These are phyloP conservation scores for Calidris pugnax DNA, from an alignment of 2,113 vertebrate genomes.

Conservation along the genomic window DNA sequence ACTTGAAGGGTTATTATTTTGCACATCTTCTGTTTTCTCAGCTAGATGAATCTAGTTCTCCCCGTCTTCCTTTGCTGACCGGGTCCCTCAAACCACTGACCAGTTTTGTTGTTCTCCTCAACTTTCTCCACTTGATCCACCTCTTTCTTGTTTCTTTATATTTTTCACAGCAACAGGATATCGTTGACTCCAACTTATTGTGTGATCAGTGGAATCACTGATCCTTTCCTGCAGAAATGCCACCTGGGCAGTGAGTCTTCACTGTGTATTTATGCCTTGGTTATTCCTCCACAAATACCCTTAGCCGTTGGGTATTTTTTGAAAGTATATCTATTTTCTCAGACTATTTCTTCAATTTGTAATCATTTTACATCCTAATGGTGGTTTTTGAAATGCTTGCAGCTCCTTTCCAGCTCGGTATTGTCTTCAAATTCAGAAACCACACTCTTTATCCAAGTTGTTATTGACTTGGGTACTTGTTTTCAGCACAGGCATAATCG, in stretches of 20 bases:
- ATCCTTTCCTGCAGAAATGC: neutral
- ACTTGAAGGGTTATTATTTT: neutral
- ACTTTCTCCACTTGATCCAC: neutral
- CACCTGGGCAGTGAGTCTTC: neutral
- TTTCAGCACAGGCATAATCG: neutral
- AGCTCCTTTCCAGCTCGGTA: neutral
- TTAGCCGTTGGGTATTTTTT: neutral
- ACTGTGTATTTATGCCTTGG: neutral
- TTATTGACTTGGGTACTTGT: neutral
- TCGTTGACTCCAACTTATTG: neutral
- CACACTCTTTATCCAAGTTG: neutral
- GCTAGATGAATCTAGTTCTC: neutral
- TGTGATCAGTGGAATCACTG: neutral
- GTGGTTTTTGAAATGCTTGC: neutral
- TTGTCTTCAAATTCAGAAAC: neutral
- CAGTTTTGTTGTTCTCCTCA: neutral
- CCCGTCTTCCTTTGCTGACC: neutral
- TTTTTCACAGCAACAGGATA: neutral
- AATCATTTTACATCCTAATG: neutral
- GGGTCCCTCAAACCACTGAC: neutral
- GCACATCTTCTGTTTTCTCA: neutral
- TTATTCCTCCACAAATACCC: neutral
- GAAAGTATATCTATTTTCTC: neutral
- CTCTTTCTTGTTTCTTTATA: neutral
- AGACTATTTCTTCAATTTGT: neutral